Percentiles rank a stretch among this genome's conserved stretches.
These are phyloP conservation scores for Pithys albifrons DNA, from an alignment of 2,113 vertebrate species.

Conservation along the genomic window DNA sequence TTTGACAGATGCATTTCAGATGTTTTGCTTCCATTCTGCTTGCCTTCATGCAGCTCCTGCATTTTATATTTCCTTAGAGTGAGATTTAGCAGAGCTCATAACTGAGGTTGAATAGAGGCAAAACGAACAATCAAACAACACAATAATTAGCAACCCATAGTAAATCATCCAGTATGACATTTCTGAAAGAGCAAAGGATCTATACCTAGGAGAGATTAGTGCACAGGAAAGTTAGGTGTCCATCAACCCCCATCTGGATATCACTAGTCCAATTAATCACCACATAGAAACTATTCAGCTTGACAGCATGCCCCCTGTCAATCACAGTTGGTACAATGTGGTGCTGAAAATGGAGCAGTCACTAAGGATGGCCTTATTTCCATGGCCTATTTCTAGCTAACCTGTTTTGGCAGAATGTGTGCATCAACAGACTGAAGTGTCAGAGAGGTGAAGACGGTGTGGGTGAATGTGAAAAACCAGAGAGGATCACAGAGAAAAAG, in stretches of 20 bases:
- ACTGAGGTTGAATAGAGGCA: background rate
- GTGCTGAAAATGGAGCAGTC: slow-evolving; percentile 58
- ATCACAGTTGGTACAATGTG: background rate
- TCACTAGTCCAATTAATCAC: background rate
- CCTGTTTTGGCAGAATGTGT: slow-evolving; percentile 44
- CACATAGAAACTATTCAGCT: background rate
- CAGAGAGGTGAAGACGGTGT: slow-evolving; percentile 36
- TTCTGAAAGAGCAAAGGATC: background rate
- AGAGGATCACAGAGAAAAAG: background rate
- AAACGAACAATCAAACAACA: background rate
- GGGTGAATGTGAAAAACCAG: slow-evolving; percentile 20
- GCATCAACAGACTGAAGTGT: slow-evolving; percentile 55
- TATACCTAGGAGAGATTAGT: background rate
- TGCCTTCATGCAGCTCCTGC: background rate
- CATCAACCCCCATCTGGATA: background rate
- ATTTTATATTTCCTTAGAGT: background rate
- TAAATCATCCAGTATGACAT: background rate
- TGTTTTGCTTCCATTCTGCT: background rate
- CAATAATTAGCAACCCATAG: background rate
- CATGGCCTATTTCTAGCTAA: slow-evolving; percentile 27
- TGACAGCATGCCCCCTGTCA: slow-evolving; percentile 35
- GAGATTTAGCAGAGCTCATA: background rate
- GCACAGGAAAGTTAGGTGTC: background rate
- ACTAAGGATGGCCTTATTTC: slow-evolving; percentile 17
- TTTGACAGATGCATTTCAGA: background rate